Evolutionary conservation across 2,888 invertebrate species (phyloP).

Genomic region (Rhodophaea formosa): DNA sequence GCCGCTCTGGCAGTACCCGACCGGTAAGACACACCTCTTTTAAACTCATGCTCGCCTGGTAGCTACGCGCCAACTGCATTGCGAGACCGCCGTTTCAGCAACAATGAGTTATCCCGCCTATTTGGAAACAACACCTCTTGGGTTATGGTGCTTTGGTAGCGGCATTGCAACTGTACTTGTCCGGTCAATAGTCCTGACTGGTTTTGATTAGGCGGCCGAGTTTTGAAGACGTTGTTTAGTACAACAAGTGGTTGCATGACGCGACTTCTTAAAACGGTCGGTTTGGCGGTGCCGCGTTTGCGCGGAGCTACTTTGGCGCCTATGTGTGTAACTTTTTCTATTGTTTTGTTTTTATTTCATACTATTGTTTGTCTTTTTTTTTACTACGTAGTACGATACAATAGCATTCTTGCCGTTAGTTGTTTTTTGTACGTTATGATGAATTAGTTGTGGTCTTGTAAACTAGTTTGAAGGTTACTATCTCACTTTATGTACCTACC

Average conservation of each 20-base stretch:
- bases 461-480: too few species aligned
- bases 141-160: slow-evolving; percentile 70
- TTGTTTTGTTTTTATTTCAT: slow-evolving; percentile 23
- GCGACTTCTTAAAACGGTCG: slow-evolving; percentile 24
- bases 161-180: slow-evolving; percentile 68
- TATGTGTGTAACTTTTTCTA: slow-evolving; percentile 19
- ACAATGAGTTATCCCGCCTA: slow-evolving; percentile 41
- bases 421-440: slow-evolving; percentile 2
- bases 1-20: slow-evolving; percentile 91
- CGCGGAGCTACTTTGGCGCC: slow-evolving; percentile 38
- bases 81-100: slow-evolving; percentile 67
- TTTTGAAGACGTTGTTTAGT: slow-evolving; percentile 21
- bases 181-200: slow-evolving; percentile 52
- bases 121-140: slow-evolving; percentile 50
- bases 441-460: neutral
- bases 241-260: neutral
- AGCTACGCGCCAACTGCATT: slow-evolving; percentile 80
- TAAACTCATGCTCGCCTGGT: slow-evolving; percentile 68
- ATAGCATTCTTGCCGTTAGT: slow-evolving; percentile 5
- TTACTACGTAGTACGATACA: neutral
- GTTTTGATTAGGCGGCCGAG: slow-evolving; percentile 34
- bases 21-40: slow-evolving; percentile 80
- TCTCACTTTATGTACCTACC: too few species aligned
- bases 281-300: slow-evolving; percentile 33
- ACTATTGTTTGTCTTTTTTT: slow-evolving; percentile 4